phyloP scores from a whole-genome alignment of 1,140 invertebrate genomes.

The Mya arenaria region DNA sequence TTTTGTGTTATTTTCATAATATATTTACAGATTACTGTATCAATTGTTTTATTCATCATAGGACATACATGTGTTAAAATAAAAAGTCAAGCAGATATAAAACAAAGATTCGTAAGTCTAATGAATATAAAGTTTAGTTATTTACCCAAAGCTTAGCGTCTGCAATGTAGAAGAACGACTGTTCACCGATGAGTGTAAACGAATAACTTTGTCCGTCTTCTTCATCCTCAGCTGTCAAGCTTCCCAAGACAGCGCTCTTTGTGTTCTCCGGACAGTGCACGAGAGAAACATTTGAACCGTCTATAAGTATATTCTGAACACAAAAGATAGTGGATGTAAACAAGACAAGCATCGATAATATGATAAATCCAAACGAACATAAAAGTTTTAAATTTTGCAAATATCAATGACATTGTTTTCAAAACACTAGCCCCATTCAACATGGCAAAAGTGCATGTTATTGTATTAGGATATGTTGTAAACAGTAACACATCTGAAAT shows the following conservation, averaged over 20 bases:
- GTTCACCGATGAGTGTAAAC: not conserved
- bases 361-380: too few species aligned
- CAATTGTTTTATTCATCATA: too few species aligned
- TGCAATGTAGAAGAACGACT: not conserved
- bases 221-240: not conserved
- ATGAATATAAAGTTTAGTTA: not conserved
- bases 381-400: not conserved
- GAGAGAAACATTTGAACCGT: not conserved
- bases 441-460: not conserved
- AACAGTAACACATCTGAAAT: not conserved
- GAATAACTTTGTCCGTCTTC: not conserved
- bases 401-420: not conserved
- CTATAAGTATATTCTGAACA: constrained; percentile 14
- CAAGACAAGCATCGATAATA: too few species aligned
- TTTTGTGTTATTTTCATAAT: too few species aligned
- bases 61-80: too few species aligned
- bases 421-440: not conserved
- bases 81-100: too few species aligned
- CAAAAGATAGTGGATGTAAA: too few species aligned
- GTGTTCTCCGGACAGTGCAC: not conserved
- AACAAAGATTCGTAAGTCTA: too few species aligned
- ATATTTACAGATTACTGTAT: too few species aligned
- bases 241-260: not conserved
- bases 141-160: constrained; percentile 14
- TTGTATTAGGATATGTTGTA: not conserved